Conservation (phyloP, 2,888 invertebrate genomes). For the Eupithecia pulchellata region DNA sequence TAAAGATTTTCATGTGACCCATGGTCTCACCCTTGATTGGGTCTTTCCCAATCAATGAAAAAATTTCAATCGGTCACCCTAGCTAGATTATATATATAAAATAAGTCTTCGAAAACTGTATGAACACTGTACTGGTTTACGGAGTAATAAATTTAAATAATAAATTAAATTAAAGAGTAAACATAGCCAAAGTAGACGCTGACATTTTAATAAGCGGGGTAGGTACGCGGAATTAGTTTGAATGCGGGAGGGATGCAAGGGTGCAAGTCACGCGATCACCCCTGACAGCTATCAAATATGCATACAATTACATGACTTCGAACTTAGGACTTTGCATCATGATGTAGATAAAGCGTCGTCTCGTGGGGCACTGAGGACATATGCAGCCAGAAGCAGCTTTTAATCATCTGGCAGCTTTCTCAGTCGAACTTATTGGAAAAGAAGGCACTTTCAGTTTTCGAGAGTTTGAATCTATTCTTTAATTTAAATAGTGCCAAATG, state of each 20-base stretch:
- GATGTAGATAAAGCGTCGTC: neutral
- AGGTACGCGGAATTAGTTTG: constrained; percentile 48
- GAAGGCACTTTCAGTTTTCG: neutral
- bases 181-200: constrained; percentile 33
- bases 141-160: too few species aligned
- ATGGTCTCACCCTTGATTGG: too few species aligned
- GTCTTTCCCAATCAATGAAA: too few species aligned
- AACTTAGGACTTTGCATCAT: neutral
- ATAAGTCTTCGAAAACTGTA: too few species aligned
- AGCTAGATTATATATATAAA: too few species aligned
- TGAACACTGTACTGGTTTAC: neutral
- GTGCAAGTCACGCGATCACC: constrained; percentile 67
- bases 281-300: constrained; percentile 48
- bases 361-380: neutral
- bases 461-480: neutral
- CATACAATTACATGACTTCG: constrained; percentile 27
- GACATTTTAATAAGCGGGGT: constrained; percentile 51
- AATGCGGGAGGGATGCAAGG: constrained; percentile 59
- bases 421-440: too few species aligned
- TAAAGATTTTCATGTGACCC: neutral
- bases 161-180: constrained; percentile 10
- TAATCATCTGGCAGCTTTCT: too few species aligned
- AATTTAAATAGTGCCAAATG: neutral
- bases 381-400: too few species aligned
- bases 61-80: too few species aligned